Evolutionary conservation across 2,888 invertebrate genomes (phyloP).

Genomic region (Patella pellucida): DNA sequence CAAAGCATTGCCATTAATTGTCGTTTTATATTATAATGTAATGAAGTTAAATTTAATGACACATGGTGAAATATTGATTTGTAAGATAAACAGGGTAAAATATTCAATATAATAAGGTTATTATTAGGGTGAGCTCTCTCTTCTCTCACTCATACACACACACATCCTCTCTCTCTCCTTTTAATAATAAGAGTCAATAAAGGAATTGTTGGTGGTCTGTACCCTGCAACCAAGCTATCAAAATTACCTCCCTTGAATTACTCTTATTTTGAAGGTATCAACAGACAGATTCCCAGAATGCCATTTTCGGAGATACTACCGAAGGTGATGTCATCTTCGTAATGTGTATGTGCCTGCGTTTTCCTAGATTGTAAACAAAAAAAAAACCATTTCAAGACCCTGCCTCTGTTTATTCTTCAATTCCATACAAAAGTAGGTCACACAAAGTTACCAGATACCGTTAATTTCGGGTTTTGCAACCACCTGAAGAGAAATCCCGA

Average conservation of each 20-base stretch:
- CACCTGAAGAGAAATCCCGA: constrained; percentile 37
- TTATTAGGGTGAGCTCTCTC: not conserved
- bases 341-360: constrained; percentile 19
- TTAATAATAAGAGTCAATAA: not conserved
- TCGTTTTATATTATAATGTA: too few species aligned
- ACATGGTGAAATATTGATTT: too few species aligned
- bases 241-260: not conserved
- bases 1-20: too few species aligned
- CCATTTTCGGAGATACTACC: constrained; percentile 34
- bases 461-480: too few species aligned
- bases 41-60: too few species aligned
- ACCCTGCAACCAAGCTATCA: too few species aligned
- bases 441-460: not conserved
- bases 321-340: constrained; percentile 50
- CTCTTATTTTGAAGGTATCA: not conserved
- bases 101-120: too few species aligned
- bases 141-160: not conserved
- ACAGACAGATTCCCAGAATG: constrained; percentile 25
- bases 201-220: too few species aligned
- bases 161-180: not conserved
- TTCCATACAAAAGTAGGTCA: not conserved
- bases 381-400: too few species aligned
- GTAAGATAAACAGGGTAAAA: too few species aligned
- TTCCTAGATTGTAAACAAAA: too few species aligned
- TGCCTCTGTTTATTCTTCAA: too few species aligned